Conservation (phyloP, 2,797 vertebrate species). For the Falco cherrug region DNA sequence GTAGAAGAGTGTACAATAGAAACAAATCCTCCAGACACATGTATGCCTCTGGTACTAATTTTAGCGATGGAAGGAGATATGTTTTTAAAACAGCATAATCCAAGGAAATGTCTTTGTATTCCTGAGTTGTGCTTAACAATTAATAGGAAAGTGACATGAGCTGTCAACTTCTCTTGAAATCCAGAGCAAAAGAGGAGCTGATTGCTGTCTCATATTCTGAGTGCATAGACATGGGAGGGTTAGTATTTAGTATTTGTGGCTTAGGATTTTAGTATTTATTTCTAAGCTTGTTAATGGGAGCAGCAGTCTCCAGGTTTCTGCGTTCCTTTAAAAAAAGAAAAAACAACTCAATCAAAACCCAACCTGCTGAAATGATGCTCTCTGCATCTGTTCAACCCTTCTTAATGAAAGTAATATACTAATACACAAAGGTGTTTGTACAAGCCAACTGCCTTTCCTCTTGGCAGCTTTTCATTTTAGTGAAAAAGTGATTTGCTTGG, state of each 20-base stretch:
- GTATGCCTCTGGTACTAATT: neutral
- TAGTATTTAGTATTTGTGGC: neutral
- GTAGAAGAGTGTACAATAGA: neutral
- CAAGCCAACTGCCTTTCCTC: neutral
- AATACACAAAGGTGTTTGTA: neutral
- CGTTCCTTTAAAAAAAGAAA: neutral
- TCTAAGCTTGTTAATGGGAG: neutral
- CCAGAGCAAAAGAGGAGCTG: neutral
- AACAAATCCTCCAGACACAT: neutral
- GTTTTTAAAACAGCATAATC: neutral
- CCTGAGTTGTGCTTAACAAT: neutral
- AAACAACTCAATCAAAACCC: neutral
- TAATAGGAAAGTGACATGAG: neutral
- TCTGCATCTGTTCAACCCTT: neutral
- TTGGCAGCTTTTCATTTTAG: neutral
- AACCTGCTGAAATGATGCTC: neutral
- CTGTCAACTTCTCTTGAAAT: neutral
- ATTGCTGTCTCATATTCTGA: neutral
- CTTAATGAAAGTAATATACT: neutral
- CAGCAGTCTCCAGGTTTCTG: neutral
- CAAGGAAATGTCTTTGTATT: neutral
- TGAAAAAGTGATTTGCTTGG: neutral
- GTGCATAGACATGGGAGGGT: neutral
- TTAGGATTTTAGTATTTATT: neutral
- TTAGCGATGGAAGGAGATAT: neutral